Base-by-base conservation (phyloP, 2,113 vertebrate genomes). In the Micromys minutus region DNA sequence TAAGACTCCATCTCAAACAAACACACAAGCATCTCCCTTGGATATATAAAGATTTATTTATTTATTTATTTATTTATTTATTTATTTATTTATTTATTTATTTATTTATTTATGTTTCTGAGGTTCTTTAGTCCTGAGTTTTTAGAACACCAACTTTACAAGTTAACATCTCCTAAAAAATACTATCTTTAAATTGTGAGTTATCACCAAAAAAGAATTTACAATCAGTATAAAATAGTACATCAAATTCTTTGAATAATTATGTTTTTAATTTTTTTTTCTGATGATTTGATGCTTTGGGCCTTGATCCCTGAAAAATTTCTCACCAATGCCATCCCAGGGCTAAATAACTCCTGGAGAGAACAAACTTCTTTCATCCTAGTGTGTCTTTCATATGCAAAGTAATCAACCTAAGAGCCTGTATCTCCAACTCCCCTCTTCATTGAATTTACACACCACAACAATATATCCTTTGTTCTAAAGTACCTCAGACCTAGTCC, bases 181-280 rank as follows among this genome's bases (percentile, higher is more conserved):
- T 29, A 83, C 26, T 92, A 59, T 74, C 55, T 79, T 93, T 79
- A 90, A 75, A 85, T 65, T 75, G 7, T 26, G 42, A 90, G 67
- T 90, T 87, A 90, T 71, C 34, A 75, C 29, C 39, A 93, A 52
- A 9, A 84, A 94, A 94, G 10, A n/a, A 75, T 89, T 95, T 72
- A 65, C 11, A 96, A 92, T 88, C n/a, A 90, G 2, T 85, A 39
- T 85, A 96, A 97, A 29, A 94, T 34, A 50, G 8, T 75, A 93
- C 6, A 22, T 1, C 89, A 90, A 75, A 87, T 47, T 85, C 16
- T n/a, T 80, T 81, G 36, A 74, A 39, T 57, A 65, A 85, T 76
- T 59, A 57, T 26, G 7, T 75, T 59, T 87, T n/a, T 21, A 69
- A 63, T 79, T 4, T 61, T 83, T 95, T 95, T 87, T 95, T 95